Conservation (phyloP, 2,797 vertebrate species). For the Staurois parvus region DNA sequence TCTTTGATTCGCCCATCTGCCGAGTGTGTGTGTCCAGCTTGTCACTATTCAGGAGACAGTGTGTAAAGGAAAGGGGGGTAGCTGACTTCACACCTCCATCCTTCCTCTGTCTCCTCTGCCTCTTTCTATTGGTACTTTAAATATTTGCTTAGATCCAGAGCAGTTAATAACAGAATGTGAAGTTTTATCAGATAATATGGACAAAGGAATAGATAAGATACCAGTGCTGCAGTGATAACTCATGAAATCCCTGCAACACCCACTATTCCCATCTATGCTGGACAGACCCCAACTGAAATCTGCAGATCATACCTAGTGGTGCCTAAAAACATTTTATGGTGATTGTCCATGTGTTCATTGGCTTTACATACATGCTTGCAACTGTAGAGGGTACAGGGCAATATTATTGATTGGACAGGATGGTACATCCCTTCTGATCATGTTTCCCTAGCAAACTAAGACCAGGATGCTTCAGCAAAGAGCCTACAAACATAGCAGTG, state of each 20-base stretch:
- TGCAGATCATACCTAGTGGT: not conserved
- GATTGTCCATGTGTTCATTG: no score
- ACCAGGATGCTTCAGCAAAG: no score
- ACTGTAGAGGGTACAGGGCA: no score
- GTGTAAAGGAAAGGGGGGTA: slow-evolving; percentile 35
- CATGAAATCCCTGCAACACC: not conserved
- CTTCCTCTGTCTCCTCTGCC: not conserved
- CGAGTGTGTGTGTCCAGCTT: slow-evolving; percentile 82
- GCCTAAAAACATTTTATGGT: no score
- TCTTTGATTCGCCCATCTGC: slow-evolving; percentile 84
- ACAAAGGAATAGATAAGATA: slow-evolving; percentile 21
- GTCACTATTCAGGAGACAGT: slow-evolving; percentile 73
- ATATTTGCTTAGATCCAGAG: slow-evolving; percentile 69
- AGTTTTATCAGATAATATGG: slow-evolving; percentile 18
- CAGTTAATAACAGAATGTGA: slow-evolving; percentile 57
- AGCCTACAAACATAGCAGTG: no score
- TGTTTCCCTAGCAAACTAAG: no score
- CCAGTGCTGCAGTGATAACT: not conserved
- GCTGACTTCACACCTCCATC: slow-evolving; percentile 65
- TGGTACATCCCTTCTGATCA: no score
- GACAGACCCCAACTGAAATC: not conserved
- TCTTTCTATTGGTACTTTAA: slow-evolving; percentile 60
- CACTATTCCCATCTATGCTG: not conserved
- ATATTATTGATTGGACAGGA: no score
- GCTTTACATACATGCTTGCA: no score